phyloP scores from a whole-genome alignment of 1,140 invertebrate species.

The Lepidurus packardi region DNA sequence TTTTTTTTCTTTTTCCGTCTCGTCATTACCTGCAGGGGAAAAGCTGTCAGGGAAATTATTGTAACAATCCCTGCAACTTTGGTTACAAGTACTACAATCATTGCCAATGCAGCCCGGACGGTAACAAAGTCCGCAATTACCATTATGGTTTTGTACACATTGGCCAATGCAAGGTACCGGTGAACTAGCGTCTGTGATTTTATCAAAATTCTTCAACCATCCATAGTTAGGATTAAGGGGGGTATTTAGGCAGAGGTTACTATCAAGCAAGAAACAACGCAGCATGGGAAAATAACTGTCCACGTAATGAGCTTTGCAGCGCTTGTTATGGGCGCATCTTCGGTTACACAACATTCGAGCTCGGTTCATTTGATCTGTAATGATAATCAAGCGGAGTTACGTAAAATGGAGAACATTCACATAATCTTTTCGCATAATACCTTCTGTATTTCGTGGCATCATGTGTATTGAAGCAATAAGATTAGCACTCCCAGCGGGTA shows the following conservation, averaged over 20 bases:
- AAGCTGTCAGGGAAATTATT: no score
- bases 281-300: not conserved
- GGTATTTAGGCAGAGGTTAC: not conserved
- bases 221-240: not conserved
- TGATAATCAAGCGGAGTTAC: not conserved
- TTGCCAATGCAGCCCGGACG: no score
- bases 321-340: not conserved
- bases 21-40: no score
- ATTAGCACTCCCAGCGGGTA: not conserved
- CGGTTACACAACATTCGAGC: not conserved
- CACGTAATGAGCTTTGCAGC: not conserved
- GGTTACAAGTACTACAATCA: no score
- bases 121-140: not conserved
- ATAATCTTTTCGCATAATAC: no score
- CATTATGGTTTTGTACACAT: not conserved
- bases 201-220: not conserved
- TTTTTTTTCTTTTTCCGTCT: no score
- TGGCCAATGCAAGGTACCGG: not conserved
- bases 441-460: not conserved
- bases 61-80: no score
- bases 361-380: not conserved
- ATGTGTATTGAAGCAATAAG: not conserved
- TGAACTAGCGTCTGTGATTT: not conserved
- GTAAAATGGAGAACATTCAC: not conserved
- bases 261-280: not conserved